Evolutionary conservation across 1,140 invertebrate species (phyloP).

Genomic region (Saccostrea echinata): DNA sequence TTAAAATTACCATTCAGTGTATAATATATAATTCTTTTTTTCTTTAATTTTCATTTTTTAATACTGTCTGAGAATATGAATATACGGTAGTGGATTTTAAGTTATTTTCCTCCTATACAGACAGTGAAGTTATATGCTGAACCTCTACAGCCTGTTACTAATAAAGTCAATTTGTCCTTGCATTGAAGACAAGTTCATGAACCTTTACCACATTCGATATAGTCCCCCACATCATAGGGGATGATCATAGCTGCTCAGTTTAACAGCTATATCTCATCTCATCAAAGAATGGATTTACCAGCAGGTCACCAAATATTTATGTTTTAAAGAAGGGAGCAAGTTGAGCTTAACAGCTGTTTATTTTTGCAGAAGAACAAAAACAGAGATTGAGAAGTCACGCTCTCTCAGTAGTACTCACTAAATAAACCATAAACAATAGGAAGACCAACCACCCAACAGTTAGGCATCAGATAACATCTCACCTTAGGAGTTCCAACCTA

Average conservation of each 20-base stretch:
- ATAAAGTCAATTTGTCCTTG: background rate
- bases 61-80: no score
- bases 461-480: conserved; percentile 20
- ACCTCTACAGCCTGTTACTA: background rate
- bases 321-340: background rate
- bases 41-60: no score
- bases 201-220: background rate
- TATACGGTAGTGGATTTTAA: no score
- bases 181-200: background rate
- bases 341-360: conserved; percentile 16
- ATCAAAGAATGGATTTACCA: conserved; percentile 8
- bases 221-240: background rate
- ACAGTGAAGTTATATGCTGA: background rate
- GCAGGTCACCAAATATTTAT: conserved; percentile 6
- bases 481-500: background rate
- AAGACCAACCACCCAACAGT: background rate
- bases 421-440: conserved; percentile 3
- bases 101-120: no score
- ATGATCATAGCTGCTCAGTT: background rate
- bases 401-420: background rate
- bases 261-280: background rate
- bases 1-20: no score
- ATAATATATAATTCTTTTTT: no score
- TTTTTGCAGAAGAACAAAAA: background rate
- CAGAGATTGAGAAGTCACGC: background rate